These are phyloP conservation scores for Chymomyza costata DNA, from an alignment of 1,140 invertebrate genomes.

Conservation along the genomic window DNA sequence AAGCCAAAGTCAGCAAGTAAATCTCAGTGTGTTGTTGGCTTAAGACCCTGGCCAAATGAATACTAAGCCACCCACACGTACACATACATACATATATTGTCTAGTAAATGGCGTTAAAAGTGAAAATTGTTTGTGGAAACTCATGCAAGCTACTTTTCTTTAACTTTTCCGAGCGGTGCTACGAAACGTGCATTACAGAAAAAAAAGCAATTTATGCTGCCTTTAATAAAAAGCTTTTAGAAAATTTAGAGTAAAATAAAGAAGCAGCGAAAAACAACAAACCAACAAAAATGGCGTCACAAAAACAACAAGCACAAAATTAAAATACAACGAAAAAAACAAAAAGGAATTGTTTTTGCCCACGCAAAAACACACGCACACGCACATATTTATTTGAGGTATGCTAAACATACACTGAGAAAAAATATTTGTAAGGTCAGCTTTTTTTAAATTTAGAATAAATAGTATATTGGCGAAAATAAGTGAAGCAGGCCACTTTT, in stretches of 20 bases:
- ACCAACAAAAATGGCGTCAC: slow-evolving; percentile 7
- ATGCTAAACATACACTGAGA: not conserved
- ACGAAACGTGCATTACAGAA: slow-evolving; percentile 9
- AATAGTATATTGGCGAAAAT: too few species aligned
- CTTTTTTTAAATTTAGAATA: too few species aligned
- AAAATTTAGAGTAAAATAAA: slow-evolving; percentile 6
- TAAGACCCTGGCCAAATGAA: slow-evolving; percentile 36
- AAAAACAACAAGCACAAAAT: slow-evolving; percentile 4
- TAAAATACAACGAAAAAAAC: slow-evolving; percentile 3
- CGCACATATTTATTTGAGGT: too few species aligned
- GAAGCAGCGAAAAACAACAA: slow-evolving; percentile 7
- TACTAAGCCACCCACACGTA: slow-evolving; percentile 10
- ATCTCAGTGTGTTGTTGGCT: slow-evolving; percentile 18
- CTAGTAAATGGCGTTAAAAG: slow-evolving; percentile 5
- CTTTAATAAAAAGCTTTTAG: slow-evolving; percentile 8
- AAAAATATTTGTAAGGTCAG: too few species aligned
- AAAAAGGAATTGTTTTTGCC: too few species aligned
- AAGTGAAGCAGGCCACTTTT: too few species aligned
- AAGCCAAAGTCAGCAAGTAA: slow-evolving; percentile 23
- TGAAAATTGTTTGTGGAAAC: slow-evolving; percentile 27
- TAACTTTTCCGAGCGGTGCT: not conserved
- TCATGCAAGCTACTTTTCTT: not conserved
- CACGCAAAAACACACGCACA: slow-evolving; percentile 17
- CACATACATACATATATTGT: not conserved
- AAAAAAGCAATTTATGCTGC: slow-evolving; percentile 27